These are phyloP conservation scores for Tauraco erythrolophus DNA, from an alignment of 2,113 vertebrate species.

Conservation along the genomic window DNA sequence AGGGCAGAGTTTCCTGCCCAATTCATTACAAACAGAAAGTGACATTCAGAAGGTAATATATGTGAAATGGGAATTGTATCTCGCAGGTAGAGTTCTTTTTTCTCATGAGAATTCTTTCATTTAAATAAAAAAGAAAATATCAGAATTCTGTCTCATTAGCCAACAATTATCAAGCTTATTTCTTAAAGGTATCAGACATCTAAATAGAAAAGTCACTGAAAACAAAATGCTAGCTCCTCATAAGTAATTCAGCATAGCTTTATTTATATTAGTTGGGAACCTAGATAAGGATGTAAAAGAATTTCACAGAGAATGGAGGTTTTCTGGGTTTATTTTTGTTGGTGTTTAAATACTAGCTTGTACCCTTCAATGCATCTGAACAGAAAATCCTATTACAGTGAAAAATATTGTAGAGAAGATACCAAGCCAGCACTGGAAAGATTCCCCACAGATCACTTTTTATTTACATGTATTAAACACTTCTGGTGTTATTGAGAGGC, in stretches of 20 bases:
- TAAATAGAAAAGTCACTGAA: not conserved
- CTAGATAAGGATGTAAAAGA: not conserved
- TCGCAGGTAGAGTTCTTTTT: constrained; percentile 64
- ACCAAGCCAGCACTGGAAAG: not conserved
- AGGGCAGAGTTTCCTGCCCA: constrained; percentile 80
- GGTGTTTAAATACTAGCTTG: not conserved
- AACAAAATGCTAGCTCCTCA: not conserved
- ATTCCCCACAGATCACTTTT: not conserved
- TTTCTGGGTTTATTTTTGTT: not conserved
- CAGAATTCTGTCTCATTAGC: not conserved
- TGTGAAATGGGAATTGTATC: constrained; percentile 54
- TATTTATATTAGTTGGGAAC: not conserved
- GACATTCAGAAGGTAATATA: constrained; percentile 70
- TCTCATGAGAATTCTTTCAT: constrained; percentile 68
- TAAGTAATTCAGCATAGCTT: not conserved
- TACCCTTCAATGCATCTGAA: not conserved
- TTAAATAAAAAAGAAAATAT: not conserved
- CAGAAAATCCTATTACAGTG: not conserved
- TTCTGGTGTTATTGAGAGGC: not conserved
- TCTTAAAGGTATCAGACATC: constrained; percentile 9
- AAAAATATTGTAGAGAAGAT: not conserved
- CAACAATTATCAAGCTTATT: constrained; percentile 10
- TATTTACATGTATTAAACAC: not conserved
- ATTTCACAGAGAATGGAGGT: not conserved
- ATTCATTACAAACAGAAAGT: constrained; percentile 73